phyloP scores from a whole-genome alignment of 2,888 invertebrate species.

The Orthosia gracilis region DNA sequence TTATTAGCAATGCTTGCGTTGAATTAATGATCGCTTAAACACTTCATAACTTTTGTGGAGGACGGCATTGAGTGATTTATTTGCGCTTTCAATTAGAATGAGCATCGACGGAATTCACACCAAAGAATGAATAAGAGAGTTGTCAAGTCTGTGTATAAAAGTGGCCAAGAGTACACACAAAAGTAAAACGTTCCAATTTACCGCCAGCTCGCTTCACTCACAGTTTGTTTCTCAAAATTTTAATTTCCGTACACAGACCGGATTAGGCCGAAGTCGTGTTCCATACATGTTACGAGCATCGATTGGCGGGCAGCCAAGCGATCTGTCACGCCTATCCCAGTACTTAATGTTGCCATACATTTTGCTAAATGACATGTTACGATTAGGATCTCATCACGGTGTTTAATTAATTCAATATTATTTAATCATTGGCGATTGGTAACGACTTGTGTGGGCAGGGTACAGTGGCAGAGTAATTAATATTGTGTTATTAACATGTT shows the following conservation, averaged over 20 bases:
- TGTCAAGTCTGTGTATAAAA: neutral
- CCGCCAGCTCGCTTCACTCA: constrained; percentile 5
- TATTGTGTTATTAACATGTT: constrained; percentile 13
- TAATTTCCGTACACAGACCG: constrained; percentile 62
- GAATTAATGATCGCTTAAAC: constrained; percentile 54
- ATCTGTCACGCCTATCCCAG: constrained; percentile 51
- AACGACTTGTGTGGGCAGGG: constrained; percentile 27
- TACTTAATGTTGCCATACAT: constrained; percentile 46
- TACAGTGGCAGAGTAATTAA: neutral
- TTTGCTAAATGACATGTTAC: constrained; percentile 59
- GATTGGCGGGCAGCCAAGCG: constrained; percentile 55
- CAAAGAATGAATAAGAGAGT: constrained; percentile 3
- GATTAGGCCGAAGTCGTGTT: constrained; percentile 46
- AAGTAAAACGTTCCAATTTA: constrained; percentile 51
- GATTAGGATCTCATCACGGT: constrained; percentile 52
- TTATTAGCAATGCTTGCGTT: constrained; percentile 51
- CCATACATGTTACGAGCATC: constrained; percentile 38
- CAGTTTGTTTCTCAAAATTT: constrained; percentile 61
- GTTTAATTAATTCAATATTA: constrained; percentile 50
- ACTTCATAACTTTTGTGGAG: constrained; percentile 28
- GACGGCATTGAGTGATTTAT: constrained; percentile 5
- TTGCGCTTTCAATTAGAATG: constrained; percentile 10
- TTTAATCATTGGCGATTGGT: constrained; percentile 40
- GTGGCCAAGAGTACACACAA: constrained; percentile 12
- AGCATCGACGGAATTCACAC: constrained; percentile 9